Percentiles rank a stretch among this genome's conserved stretches.
Conservation (phyloP, 23 tunicate genomes). For the Aplidium turbinatum region DNA sequence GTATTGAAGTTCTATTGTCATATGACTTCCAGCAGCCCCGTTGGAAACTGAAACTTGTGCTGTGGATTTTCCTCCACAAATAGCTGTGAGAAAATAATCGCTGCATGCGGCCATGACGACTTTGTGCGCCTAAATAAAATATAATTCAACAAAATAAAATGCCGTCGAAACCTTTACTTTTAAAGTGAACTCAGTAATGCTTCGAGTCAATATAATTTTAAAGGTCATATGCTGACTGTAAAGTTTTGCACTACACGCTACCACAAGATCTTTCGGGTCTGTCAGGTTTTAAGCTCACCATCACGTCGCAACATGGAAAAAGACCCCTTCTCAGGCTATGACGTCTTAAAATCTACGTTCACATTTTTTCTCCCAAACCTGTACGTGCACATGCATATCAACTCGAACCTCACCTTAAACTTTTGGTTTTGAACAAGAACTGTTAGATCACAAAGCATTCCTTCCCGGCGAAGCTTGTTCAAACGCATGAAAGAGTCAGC, state of each 20-base stretch:
- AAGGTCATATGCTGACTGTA: too few species aligned
- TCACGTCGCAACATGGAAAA: too few species aligned
- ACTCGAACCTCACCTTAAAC: constrained; percentile 55
- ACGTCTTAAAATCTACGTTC: too few species aligned
- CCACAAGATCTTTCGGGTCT: too few species aligned
- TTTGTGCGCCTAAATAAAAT: constrained; percentile 74
- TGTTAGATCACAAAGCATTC: constrained; percentile 88
- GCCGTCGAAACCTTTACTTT: too few species aligned
- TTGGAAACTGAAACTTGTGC: constrained; percentile 63
- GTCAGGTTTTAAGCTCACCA: too few species aligned
- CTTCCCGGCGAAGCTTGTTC: constrained; percentile 77
- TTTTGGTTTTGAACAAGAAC: constrained; percentile 90
- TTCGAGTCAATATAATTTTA: too few species aligned
- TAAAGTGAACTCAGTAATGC: too few species aligned
- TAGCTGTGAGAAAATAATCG: constrained; percentile 84
- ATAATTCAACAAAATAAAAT: not conserved
- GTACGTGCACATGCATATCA: too few species aligned
- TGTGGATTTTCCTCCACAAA: constrained; percentile 88
- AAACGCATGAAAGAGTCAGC: constrained; percentile 63
- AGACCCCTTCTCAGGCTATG: too few species aligned
- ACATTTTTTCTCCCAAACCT: too few species aligned
- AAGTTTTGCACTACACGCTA: too few species aligned
- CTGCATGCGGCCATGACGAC: constrained; percentile 95
- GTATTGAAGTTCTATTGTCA: constrained; percentile 87
- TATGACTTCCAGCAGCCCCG: constrained; percentile 63